Conservation (phyloP, 2,113 vertebrate species). For the Isurus oxyrinchus region DNA sequence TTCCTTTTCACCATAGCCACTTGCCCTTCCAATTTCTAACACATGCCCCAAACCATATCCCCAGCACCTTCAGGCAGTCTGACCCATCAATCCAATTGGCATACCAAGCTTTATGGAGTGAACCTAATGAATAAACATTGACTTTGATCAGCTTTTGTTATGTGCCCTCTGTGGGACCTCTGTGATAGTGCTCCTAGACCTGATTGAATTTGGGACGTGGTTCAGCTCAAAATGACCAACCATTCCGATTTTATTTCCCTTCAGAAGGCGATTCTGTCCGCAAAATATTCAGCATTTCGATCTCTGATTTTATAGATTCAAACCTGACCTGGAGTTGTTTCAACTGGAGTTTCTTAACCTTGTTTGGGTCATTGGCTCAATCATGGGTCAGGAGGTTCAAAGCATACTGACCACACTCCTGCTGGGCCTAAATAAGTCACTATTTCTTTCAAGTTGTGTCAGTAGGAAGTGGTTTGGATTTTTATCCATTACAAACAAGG, state of each 20-base stretch:
- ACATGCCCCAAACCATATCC: too few relatives aligned
- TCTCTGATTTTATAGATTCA: neutral
- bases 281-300: neutral
- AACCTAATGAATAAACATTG: neutral
- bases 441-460: neutral
- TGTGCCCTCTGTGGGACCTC: neutral
- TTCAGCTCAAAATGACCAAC: neutral
- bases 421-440: neutral
- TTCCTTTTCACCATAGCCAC: too few relatives aligned
- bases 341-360: neutral
- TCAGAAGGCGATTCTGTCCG: neutral
- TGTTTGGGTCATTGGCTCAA: neutral
- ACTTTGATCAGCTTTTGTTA: neutral
- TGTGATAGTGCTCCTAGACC: neutral
- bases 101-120: neutral
- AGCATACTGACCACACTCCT: neutral
- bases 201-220: neutral
- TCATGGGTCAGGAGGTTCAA: neutral
- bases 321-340: neutral
- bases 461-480: constrained; percentile 18
- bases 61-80: too few relatives aligned
- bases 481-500: neutral
- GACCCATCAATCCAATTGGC: neutral
- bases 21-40: too few relatives aligned
- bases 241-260: neutral